These are phyloP conservation scores for Eremophila alpestris DNA, from an alignment of 2,797 vertebrate genomes.

Conservation along the genomic window DNA sequence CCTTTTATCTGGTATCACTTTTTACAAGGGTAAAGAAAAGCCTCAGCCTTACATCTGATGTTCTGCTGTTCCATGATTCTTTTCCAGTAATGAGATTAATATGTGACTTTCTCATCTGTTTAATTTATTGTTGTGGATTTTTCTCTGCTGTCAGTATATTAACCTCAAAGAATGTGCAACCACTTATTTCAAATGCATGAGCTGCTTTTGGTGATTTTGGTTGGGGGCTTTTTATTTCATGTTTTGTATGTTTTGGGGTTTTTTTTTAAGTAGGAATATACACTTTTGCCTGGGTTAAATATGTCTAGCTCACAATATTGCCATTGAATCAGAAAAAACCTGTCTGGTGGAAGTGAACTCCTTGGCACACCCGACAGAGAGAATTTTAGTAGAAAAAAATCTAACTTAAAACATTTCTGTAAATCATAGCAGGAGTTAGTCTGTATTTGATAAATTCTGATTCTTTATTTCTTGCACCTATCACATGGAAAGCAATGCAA, in stretches of 20 bases:
- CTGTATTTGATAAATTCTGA: background rate
- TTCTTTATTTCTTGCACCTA: background rate
- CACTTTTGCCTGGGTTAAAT: background rate
- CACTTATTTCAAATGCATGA: background rate
- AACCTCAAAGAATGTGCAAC: background rate
- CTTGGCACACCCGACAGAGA: background rate
- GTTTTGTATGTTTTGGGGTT: background rate
- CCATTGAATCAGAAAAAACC: background rate
- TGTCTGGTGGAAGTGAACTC: background rate
- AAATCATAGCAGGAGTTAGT: background rate
- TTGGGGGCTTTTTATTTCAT: background rate
- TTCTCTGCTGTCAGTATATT: background rate
- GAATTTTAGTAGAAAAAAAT: background rate
- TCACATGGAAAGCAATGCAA: background rate
- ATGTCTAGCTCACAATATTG: background rate
- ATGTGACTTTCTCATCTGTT: background rate
- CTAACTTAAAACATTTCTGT: background rate
- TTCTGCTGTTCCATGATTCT: background rate
- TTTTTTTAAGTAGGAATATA: background rate
- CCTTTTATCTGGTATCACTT: background rate
- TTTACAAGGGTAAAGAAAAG: background rate
- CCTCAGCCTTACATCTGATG: background rate
- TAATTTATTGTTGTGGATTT: background rate
- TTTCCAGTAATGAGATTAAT: slow-evolving; percentile 13
- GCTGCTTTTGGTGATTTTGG: background rate